Conservation (phyloP, 2,113 vertebrate genomes). For the Apaloderma vittatum region DNA sequence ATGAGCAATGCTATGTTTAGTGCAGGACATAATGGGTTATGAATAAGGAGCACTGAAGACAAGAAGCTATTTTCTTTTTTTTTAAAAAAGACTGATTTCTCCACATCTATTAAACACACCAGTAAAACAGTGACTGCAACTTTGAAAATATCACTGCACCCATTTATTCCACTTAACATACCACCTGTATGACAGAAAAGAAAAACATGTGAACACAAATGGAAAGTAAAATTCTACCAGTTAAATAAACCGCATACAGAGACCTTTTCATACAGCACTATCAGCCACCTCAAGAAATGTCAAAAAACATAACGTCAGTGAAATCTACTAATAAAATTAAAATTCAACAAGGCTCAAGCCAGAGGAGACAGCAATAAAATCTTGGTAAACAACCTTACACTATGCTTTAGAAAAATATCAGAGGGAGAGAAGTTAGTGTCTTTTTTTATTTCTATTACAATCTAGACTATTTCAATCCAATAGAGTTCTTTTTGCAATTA, state of each 20-base stretch:
- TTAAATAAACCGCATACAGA: slow-evolving; percentile 41
- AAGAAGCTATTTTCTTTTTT: slow-evolving; percentile 17
- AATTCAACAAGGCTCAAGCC: neutral
- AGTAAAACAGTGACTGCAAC: slow-evolving; percentile 17
- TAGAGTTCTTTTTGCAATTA: neutral
- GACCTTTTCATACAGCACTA: slow-evolving; percentile 27
- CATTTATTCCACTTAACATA: slow-evolving; percentile 33
- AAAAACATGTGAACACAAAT: slow-evolving; percentile 30
- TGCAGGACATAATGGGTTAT: slow-evolving; percentile 49
- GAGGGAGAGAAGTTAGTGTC: neutral
- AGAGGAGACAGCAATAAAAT: slow-evolving; percentile 43
- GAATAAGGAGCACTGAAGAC: slow-evolving; percentile 57
- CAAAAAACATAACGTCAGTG: slow-evolving; percentile 51
- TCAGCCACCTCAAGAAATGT: slow-evolving; percentile 47
- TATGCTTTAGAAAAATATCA: neutral
- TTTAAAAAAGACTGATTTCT: neutral
- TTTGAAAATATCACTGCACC: slow-evolving; percentile 37
- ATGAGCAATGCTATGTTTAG: slow-evolving; percentile 49
- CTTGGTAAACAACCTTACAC: neutral
- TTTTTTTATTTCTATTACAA: slow-evolving; percentile 5
- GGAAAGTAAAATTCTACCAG: slow-evolving; percentile 36
- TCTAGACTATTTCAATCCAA: neutral
- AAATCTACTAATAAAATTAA: slow-evolving; percentile 34
- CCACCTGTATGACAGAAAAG: slow-evolving; percentile 36
- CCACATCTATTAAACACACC: slow-evolving; percentile 10